Evolutionary conservation across 2,797 vertebrate genomes (phyloP), one percentile per base, ranked within the genome.

Genomic region (Darevskia mixta): DNA sequence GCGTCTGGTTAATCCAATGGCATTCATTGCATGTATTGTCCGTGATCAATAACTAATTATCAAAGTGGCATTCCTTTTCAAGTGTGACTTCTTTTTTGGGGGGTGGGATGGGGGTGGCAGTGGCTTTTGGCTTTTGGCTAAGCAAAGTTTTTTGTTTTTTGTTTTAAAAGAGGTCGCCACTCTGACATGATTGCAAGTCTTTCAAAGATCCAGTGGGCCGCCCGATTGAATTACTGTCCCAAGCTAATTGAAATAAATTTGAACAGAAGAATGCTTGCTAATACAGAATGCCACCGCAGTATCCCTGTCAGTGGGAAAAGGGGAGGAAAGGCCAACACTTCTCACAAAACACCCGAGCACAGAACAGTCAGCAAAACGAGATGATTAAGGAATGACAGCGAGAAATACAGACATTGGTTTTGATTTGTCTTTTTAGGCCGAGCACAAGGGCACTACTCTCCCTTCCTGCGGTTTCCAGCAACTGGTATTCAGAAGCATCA

Each of bases 11-110:
- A 98, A 98, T 98, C 98, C 97, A 95, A 93, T 96, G 97, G 97
- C 97, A 97, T 97, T 97, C 93, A 91, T 97, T 91, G 86, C 95
- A 64, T 85, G 95, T 97, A 97, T 98, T 98, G 98, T 98, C 98
- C 96, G 96, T 97, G 98, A 99, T 99, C 98, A 99, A 99, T 99
- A 99, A 98, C 98, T 99, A 99, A 99, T 99, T 98, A 98, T 98
- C 97, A 98, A 98, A 98, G 97, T 98, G 97, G 98, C 97, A 96
- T 98, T 98, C 97, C 97, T 97, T 97, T 97, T 94, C 96, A 95
- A 97, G 96, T 97, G 96, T 95, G 97, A 97, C 97, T 98, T 97
- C 97, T 64, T 23, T 98, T 98, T 85, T 76, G 32, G 25, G 25
- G 55, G 41, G 25, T 15, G 25, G 38, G 25, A 18, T n/a, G 13